These are phyloP conservation scores for Thalassophryne amazonica DNA, from an alignment of 2,797 vertebrate species.

Conservation along the genomic window DNA sequence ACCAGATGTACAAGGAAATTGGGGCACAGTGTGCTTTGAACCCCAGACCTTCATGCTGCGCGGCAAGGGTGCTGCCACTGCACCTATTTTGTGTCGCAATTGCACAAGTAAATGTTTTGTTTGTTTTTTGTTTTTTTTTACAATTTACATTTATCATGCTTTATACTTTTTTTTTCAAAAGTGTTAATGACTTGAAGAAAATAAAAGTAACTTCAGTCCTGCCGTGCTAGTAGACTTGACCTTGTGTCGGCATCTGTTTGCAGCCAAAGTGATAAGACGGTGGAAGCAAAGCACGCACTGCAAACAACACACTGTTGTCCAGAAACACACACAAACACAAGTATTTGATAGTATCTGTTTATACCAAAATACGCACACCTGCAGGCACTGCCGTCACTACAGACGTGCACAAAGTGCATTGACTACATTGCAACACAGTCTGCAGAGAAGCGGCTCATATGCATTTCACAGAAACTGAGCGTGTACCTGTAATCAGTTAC, in stretches of 20 bases:
- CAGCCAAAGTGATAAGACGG: constrained; percentile 1
- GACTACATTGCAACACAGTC: not conserved
- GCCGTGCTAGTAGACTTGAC: not conserved
- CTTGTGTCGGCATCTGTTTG: not conserved
- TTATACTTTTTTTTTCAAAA: too few relatives aligned
- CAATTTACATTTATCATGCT: too few relatives aligned
- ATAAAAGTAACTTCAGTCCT: too few relatives aligned
- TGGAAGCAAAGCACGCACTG: not conserved
- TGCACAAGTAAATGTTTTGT: too few relatives aligned
- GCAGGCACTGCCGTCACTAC: not conserved
- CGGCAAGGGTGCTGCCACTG: too few relatives aligned
- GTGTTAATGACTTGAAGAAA: too few relatives aligned
- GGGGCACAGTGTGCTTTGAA: too few relatives aligned
- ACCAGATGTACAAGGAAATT: too few relatives aligned
- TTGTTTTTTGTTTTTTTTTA: too few relatives aligned
- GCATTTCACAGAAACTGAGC: not conserved
- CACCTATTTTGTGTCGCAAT: too few relatives aligned
- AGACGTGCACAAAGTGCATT: not conserved
- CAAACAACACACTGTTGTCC: constrained; percentile 19
- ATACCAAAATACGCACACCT: not conserved
- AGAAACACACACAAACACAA: constrained; percentile 6
- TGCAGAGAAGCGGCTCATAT: not conserved
- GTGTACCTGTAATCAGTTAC: not conserved
- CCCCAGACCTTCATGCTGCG: too few relatives aligned
- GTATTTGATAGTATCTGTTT: constrained; percentile 3